Percentiles rank a stretch among this genome's conserved stretches.
Conservation (phyloP, 2,888 invertebrate genomes). For the Tetranychus piercei region DNA sequence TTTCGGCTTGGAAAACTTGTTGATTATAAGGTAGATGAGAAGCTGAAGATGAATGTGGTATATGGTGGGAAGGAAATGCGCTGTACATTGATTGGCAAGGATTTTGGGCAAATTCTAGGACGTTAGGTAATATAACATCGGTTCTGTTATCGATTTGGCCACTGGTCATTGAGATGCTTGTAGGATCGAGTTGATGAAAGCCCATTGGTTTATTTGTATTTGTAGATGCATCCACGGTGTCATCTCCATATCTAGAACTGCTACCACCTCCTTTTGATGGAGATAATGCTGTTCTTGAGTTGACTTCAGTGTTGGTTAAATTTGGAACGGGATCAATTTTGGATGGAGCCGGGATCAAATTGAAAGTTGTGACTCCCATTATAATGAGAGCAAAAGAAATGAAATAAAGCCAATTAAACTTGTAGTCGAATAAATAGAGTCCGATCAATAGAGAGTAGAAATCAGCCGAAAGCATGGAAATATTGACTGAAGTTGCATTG, state of each 20-base stretch:
- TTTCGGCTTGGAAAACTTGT: not conserved
- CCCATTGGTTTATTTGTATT: not conserved
- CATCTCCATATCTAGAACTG: not conserved
- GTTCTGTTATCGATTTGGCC: not conserved
- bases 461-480: slow-evolving; percentile 61
- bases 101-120: not conserved
- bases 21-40: not conserved
- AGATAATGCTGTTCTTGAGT: not conserved
- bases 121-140: not conserved
- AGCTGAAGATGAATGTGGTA: not conserved
- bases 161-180: not conserved
- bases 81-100: not conserved
- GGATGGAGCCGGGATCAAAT: slow-evolving; percentile 42
- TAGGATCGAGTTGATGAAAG: not conserved
- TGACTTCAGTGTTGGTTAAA: not conserved
- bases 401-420: slow-evolving; percentile 63
- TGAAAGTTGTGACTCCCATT: slow-evolving; percentile 49
- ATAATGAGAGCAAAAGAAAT: slow-evolving; percentile 56
- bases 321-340: not conserved
- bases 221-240: not conserved
- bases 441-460: slow-evolving; percentile 65
- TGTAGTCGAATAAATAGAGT: slow-evolving; percentile 45
- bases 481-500: slow-evolving; percentile 60
- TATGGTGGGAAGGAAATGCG: not conserved
- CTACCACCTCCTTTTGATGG: not conserved